Conservation (phyloP, 2,797 vertebrate genomes). For the Spinus olivaceus region DNA sequence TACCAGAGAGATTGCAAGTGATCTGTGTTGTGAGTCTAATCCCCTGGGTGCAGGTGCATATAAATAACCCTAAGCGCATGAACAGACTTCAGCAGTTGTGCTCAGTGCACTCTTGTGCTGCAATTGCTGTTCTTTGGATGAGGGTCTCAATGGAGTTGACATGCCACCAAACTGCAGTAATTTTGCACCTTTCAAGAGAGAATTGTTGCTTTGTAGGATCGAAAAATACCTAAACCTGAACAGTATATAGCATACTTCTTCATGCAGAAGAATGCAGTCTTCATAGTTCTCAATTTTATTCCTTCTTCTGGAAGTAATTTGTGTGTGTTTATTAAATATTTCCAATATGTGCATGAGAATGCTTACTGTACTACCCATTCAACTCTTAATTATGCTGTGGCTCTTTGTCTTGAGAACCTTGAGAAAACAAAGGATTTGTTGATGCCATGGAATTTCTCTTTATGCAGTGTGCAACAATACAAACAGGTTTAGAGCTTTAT, state of each 20-base stretch:
- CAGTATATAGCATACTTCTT: background rate
- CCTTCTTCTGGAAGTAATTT: background rate
- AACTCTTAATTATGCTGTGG: background rate
- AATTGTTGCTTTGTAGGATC: background rate
- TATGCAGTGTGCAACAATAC: accelerated
- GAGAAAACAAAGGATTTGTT: background rate
- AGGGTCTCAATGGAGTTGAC: background rate
- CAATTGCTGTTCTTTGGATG: background rate
- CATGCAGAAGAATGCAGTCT: background rate
- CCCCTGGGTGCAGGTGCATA: background rate
- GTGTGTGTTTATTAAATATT: background rate
- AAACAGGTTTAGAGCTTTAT: background rate
- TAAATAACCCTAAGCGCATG: background rate
- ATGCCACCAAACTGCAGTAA: background rate
- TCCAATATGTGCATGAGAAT: background rate
- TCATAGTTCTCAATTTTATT: background rate
- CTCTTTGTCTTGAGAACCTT: background rate
- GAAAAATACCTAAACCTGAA: background rate
- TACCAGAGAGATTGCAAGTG: background rate
- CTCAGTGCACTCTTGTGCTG: background rate
- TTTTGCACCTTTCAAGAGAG: background rate
- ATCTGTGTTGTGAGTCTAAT: background rate
- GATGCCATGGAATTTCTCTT: background rate
- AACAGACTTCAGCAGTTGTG: background rate
- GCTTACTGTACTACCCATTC: background rate